These are phyloP conservation scores for Isoperla grammatica DNA, from an alignment of 2,888 invertebrate species.

Conservation along the genomic window DNA sequence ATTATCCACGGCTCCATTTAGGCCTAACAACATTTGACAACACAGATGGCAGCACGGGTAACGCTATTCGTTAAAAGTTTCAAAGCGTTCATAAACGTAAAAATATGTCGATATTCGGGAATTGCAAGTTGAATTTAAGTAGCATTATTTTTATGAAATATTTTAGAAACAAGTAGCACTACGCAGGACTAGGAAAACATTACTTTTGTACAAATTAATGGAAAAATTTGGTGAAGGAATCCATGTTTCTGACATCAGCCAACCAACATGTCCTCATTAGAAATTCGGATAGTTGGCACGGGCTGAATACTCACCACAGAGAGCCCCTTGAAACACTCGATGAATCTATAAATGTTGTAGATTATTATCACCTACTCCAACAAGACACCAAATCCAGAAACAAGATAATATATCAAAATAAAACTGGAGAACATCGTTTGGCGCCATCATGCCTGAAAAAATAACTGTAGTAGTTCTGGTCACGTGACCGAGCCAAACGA, in stretches of 20 bases:
- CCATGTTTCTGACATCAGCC: slow-evolving; percentile 43
- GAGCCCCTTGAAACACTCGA: slow-evolving; percentile 28
- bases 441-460: slow-evolving; percentile 54
- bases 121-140: too few species aligned
- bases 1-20: slow-evolving; percentile 49
- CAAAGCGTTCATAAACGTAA: neutral
- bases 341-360: slow-evolving; percentile 32
- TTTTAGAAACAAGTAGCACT: too few species aligned
- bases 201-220: neutral
- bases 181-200: too few species aligned
- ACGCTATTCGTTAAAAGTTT: slow-evolving; percentile 37
- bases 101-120: neutral
- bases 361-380: slow-evolving; percentile 32
- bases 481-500: slow-evolving; percentile 47
- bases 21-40: slow-evolving; percentile 71
- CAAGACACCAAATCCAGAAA: slow-evolving; percentile 30
- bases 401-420: slow-evolving; percentile 42
- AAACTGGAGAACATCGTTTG: slow-evolving; percentile 48
- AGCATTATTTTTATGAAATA: too few species aligned
- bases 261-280: slow-evolving; percentile 53
- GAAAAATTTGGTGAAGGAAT: slow-evolving; percentile 20
- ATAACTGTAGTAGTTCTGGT: slow-evolving; percentile 45
- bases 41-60: slow-evolving; percentile 69
- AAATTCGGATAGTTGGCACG: slow-evolving; percentile 43
- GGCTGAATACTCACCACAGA: slow-evolving; percentile 40